A percentile compares a stretch with the other conserved stretches of the same genome.
Evolutionary conservation across 2,113 vertebrate genomes (phyloP).

Genomic region (Sinosuthora webbiana): DNA sequence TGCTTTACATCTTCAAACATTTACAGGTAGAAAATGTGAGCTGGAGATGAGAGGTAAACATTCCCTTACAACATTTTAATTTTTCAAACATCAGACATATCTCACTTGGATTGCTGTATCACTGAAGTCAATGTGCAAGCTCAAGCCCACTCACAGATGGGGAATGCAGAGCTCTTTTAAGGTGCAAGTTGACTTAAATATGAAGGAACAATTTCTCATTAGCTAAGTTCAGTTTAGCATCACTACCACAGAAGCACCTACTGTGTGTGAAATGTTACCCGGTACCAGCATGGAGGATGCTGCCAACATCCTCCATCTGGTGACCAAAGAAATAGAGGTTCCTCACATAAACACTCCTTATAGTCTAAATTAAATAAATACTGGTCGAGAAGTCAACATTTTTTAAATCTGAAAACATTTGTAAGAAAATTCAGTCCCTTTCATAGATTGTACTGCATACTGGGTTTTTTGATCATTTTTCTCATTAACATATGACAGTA

Average conservation of each 20-base stretch:
- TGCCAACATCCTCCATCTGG: neutral
- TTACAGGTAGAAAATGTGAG: neutral
- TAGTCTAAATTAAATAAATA: neutral
- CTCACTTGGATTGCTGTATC: neutral
- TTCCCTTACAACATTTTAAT: neutral
- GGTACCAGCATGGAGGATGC: neutral
- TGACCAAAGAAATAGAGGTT: neutral
- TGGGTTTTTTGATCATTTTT: neutral
- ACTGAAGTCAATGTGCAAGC: neutral
- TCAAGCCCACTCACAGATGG: neutral
- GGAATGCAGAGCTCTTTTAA: neutral
- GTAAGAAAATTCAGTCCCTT: neutral
- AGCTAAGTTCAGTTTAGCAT: neutral
- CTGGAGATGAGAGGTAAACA: neutral
- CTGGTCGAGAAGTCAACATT: neutral
- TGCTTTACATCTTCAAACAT: neutral
- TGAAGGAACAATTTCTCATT: neutral
- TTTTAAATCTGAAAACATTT: neutral
- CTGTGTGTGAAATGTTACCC: neutral
- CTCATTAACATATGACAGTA: neutral
- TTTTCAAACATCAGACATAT: neutral
- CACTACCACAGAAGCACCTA: neutral
- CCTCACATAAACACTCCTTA: neutral
- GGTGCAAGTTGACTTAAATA: neutral
- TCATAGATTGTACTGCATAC: neutral